These are phyloP conservation scores for Nymphicus hollandicus DNA, from an alignment of 2,113 vertebrate species.

Conservation along the genomic window DNA sequence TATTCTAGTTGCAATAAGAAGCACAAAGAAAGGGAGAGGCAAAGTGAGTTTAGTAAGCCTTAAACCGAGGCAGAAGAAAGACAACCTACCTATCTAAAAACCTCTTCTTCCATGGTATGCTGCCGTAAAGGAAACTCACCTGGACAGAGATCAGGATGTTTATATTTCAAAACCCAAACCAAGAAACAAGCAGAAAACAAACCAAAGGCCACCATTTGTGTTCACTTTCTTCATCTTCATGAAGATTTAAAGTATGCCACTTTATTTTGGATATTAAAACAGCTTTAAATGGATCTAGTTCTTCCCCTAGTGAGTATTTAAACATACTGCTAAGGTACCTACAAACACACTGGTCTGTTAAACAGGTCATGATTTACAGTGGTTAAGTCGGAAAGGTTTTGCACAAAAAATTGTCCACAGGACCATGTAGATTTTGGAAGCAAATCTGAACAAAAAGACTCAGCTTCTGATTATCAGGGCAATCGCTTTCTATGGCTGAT, in stretches of 20 bases:
- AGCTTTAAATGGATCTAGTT: background rate
- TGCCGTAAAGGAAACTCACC: background rate
- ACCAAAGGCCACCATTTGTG: background rate
- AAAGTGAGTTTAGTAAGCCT: background rate
- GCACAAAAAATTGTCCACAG: background rate
- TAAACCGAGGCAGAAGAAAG: background rate
- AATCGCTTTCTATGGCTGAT: background rate
- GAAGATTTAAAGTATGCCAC: background rate
- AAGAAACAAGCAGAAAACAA: background rate
- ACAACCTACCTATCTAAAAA: background rate
- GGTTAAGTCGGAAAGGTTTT: background rate
- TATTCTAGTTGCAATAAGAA: background rate
- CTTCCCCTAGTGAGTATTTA: background rate
- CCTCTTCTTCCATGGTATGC: background rate
- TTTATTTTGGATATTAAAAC: background rate
- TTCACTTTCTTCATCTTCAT: background rate
- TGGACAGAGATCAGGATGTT: background rate
- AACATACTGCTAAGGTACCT: background rate
- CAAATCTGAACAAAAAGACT: background rate
- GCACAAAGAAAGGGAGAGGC: background rate
- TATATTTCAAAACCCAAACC: background rate
- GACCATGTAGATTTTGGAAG: background rate
- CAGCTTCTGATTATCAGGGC: background rate
- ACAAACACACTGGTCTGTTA: background rate
- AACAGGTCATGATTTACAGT: background rate